Evolutionary conservation across 37 sponge, comb jelly and placozoan species (phyloP).

Genomic region (Spongia lamella): DNA sequence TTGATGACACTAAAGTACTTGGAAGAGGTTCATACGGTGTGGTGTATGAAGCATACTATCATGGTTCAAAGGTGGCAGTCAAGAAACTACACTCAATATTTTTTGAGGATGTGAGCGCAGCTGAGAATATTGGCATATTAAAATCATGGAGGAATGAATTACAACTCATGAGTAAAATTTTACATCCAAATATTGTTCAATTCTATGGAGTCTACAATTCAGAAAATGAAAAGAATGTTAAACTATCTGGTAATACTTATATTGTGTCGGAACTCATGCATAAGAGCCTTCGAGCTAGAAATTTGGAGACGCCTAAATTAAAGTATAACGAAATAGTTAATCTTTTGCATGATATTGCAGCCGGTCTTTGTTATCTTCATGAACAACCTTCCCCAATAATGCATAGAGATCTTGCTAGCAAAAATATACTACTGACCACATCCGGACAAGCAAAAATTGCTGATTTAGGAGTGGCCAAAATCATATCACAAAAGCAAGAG

Average conservation of each 20-base stretch:
- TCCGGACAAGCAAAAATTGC: constrained; percentile 66
- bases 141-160: not conserved
- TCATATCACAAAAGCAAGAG: not conserved
- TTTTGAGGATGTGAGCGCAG: not conserved
- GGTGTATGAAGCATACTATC: not conserved
- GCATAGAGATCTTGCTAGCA: constrained; percentile 73
- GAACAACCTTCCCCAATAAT: constrained; percentile 59
- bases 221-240: constrained; percentile 9
- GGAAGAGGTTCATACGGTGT: not conserved
- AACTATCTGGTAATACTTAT: not conserved
- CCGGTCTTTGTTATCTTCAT: constrained; percentile 77
- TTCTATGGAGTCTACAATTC: not conserved
- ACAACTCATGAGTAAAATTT: not conserved
- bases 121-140: not conserved
- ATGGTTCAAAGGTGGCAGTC: not conserved
- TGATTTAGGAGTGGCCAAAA: constrained; percentile 72
- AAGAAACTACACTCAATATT: not conserved
- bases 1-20: not conserved
- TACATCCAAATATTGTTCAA: not conserved
- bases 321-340: constrained; percentile 46
- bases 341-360: constrained; percentile 31
- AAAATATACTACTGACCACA: constrained; percentile 63
- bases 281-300: constrained; percentile 38
- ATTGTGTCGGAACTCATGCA: constrained; percentile 62
- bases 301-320: constrained; percentile 21